phyloP scores from a whole-genome alignment of 2,888 invertebrate genomes.

The Odontomyia ornata region DNA sequence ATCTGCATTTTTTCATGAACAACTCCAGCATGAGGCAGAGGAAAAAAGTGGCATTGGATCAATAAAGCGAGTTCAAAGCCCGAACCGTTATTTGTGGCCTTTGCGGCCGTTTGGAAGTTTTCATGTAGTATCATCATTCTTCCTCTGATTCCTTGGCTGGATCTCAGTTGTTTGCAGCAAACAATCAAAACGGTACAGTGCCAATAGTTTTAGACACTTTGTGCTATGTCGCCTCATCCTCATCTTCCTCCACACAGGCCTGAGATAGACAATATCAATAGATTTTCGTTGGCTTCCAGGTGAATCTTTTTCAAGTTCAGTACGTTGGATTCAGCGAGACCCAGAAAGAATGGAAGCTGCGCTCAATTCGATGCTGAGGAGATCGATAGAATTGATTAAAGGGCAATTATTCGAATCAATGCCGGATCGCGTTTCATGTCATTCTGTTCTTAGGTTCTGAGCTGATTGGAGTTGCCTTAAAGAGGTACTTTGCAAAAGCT shows the following conservation, averaged over 20 bases:
- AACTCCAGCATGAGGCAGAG: background rate
- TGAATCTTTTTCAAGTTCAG: constrained; percentile 10
- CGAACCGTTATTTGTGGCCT: constrained; percentile 41
- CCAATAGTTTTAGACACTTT: constrained; percentile 42
- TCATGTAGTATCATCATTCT: background rate
- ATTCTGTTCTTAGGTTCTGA: background rate
- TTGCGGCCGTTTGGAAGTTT: constrained; percentile 24
- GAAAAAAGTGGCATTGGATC: constrained; percentile 20
- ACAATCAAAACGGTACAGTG: constrained; percentile 43
- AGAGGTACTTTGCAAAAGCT: no score
- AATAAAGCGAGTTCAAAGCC: constrained; percentile 38
- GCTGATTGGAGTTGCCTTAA: background rate
- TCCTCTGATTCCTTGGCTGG: background rate
- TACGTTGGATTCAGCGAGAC: background rate
- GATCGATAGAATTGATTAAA: constrained; percentile 37
- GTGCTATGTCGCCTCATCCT: constrained; percentile 32
- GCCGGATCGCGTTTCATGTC: constrained; percentile 21
- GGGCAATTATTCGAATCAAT: constrained; percentile 40
- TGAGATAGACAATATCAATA: constrained; percentile 7
- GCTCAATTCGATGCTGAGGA: background rate
- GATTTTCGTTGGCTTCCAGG: constrained; percentile 25
- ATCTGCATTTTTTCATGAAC: constrained; percentile 28
- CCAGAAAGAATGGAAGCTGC: background rate
- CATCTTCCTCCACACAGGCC: background rate
- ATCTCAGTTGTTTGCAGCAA: constrained; percentile 16